These are phyloP conservation scores for Sciurus vulgaris DNA, from an alignment of 2,797 vertebrate genomes.

Conservation along the genomic window DNA sequence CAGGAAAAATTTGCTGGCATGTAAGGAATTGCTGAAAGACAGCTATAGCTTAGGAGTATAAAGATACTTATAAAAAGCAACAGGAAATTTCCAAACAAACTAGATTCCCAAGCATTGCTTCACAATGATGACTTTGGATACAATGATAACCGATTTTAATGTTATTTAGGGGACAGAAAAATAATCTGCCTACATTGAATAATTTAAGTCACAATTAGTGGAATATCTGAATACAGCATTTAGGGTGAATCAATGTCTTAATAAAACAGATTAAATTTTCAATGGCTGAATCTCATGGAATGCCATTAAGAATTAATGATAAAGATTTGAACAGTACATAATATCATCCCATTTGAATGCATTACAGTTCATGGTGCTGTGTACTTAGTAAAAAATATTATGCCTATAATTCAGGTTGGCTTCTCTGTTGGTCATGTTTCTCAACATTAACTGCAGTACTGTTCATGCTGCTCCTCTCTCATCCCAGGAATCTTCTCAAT, in stretches of 20 bases:
- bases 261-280: background rate
- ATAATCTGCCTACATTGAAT: background rate
- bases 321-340: background rate
- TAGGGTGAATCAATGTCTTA: background rate
- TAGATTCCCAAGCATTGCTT: conserved; percentile 35
- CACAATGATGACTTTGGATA: background rate
- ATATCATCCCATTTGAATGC: background rate
- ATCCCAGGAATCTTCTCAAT: background rate
- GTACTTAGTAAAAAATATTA: background rate
- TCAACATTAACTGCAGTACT: background rate
- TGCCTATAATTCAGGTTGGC: background rate
- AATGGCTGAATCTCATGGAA: background rate
- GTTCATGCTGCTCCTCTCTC: too few relatives aligned
- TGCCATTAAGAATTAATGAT: background rate
- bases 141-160: background rate
- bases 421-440: background rate
- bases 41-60: background rate
- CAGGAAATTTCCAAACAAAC: background rate
- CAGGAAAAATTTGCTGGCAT: background rate
- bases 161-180: background rate
- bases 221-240: background rate
- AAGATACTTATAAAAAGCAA: conserved; percentile 47
- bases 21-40: conserved; percentile 18
- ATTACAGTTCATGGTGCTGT: background rate
- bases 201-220: conserved; percentile 23